Conservation (phyloP, 2,113 vertebrate species). For the Eudorcas thomsonii region DNA sequence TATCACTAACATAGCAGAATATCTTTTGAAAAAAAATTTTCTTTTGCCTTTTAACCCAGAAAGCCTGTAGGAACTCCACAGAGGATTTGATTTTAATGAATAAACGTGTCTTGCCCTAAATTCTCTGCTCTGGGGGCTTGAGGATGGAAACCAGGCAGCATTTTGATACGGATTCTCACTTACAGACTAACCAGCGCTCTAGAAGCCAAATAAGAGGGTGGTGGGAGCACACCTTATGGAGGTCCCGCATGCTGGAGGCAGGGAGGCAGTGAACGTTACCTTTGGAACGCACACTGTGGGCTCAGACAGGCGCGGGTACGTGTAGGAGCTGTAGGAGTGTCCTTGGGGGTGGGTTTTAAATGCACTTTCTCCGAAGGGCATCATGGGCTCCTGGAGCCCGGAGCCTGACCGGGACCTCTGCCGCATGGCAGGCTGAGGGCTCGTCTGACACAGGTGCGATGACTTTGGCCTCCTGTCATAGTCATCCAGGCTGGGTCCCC, state of each 20-base stretch:
- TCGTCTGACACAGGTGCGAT: conserved; percentile 91
- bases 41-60: conserved; percentile 22
- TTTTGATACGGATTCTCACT: not conserved
- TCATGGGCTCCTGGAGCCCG: conserved; percentile 93
- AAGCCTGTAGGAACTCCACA: not conserved
- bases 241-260: not conserved
- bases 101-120: not conserved
- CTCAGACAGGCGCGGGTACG: conserved; percentile 96
- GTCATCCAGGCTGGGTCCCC: conserved; percentile 90
- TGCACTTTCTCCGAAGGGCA: conserved; percentile 88
- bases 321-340: conserved; percentile 96
- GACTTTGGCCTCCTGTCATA: conserved; percentile 95
- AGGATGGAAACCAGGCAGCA: not conserved
- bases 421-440: conserved; percentile 93
- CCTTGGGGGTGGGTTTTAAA: conserved; percentile 93
- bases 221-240: not conserved
- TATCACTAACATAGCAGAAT: not conserved
- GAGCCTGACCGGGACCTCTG: conserved; percentile 96
- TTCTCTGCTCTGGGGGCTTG: not conserved
- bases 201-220: rapidly evolving
- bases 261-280: conserved; percentile 80
- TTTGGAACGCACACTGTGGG: conserved; percentile 88
- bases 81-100: not conserved
- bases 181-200: not conserved
- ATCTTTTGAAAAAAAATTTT: not conserved